These are phyloP conservation scores for Sphaeridia pumilis DNA, from an alignment of 2,888 invertebrate genomes.

Conservation along the genomic window DNA sequence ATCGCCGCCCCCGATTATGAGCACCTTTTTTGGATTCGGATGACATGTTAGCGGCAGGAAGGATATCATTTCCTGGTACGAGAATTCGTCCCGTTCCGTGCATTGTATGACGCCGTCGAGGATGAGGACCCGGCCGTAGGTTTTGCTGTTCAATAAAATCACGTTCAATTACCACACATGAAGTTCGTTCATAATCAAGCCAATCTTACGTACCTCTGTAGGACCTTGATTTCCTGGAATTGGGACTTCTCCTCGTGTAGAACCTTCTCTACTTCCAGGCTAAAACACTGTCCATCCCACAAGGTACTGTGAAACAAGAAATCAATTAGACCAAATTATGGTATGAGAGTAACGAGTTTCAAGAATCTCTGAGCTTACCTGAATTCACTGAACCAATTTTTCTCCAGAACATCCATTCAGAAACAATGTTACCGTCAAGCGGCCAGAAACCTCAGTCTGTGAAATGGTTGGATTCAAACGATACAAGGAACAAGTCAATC, in stretches of 20 bases:
- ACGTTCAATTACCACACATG: no score
- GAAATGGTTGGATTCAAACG: no score
- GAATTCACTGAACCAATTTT: conserved; percentile 41
- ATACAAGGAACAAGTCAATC: no score
- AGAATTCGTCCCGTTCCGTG: conserved; percentile 88
- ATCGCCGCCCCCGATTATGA: conserved; percentile 84
- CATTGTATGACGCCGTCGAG: conserved; percentile 96
- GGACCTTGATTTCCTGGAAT: conserved; percentile 72
- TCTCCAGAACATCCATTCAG: conserved; percentile 56
- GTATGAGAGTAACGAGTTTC: no score
- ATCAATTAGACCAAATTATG: no score
- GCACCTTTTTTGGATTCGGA: conserved; percentile 70
- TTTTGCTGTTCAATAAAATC: conserved; percentile 49
- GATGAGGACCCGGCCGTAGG: conserved; percentile 74
- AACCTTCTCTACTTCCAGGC: conserved; percentile 67
- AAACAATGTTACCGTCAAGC: no score
- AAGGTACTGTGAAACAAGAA: conserved; percentile 65
- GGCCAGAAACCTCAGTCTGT: no score
- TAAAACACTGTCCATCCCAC: conserved; percentile 84
- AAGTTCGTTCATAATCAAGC: no score
- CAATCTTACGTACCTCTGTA: conserved; percentile 59
- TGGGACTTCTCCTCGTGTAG: conserved; percentile 65
- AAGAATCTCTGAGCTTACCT: conserved; percentile 1
- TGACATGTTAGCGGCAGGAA: conserved; percentile 87
- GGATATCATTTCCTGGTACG: conserved; percentile 97